Evolutionary conservation across 2,888 invertebrate genomes (phyloP), one percentile per base, ranked within the genome.

Genomic region (Diarsia mendica): DNA sequence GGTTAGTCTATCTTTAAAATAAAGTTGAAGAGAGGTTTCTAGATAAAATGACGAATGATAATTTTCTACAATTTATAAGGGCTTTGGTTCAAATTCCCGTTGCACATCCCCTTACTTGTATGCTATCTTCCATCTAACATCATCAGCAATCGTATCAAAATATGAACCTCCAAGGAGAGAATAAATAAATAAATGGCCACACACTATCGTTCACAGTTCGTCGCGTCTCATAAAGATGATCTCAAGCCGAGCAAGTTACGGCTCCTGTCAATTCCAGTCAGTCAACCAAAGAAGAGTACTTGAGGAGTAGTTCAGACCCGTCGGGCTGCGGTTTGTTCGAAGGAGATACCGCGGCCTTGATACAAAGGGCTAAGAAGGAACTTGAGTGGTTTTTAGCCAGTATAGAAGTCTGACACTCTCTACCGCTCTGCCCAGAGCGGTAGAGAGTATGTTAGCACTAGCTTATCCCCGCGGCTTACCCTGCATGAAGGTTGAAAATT

Each of bases 141-240:
- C 18, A 48, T 20, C 15, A 48, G 23, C 13, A 20, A 33, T 51
- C 8, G 13, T 15, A 67, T 33, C 15, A 44, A 13, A 48, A 48
- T 48, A 48, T 13, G 46, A 48, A 48, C 3, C 46, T 13, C 46
- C 46, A 48, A 48, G 3, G 46, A 2, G 13, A 13, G 46, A 3
- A 48, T 48, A 48, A 48, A 48, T 48, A 48, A 48, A 48, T 48
- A 48, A 48, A 48, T 20, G 33, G 20, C 23, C 67, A 46, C 60
- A 75, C 44, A 46, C 28, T 15, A 46, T 51, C 33, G 0, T 60
- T 76, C 23, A 76, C 67, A 67, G 44, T 20, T 60, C 76, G 76
- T 76, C 33, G 44, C 67, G 60, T 46, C 23, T 51, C 9, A 46
- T 51, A 15, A 67, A 51, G 23, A 48, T 71, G 28, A 63, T 75